Conservation (phyloP, 1,140 invertebrate genomes). For the Melitaea cinxia region DNA sequence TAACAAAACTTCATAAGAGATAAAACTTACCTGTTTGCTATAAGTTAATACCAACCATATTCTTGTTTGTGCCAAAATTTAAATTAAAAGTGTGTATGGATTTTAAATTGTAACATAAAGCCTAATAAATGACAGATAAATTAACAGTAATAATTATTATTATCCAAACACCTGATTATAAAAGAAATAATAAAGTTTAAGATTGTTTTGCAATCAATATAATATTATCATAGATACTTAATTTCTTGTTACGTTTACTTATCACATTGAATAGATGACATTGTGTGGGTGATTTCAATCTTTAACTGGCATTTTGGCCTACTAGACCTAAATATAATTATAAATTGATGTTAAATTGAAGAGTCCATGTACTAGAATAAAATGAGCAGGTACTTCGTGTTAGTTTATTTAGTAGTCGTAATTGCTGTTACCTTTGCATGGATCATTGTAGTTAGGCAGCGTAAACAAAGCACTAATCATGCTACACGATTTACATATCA, state of each 20-base stretch:
- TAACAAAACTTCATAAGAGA: too few relatives aligned
- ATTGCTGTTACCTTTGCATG: constrained; percentile 36
- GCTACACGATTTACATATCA: constrained; percentile 57
- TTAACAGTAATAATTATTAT: background rate
- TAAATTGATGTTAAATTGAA: constrained; percentile 52
- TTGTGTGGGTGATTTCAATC: constrained; percentile 16
- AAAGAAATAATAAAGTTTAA: background rate
- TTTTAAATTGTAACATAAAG: background rate
- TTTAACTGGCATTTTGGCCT: constrained; percentile 52
- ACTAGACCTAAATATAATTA: constrained; percentile 47
- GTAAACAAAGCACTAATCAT: background rate
- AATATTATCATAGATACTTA: too few relatives aligned
- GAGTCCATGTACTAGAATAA: constrained; percentile 59
- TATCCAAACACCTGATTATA: background rate
- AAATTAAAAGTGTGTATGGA: background rate
- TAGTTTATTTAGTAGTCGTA: constrained; percentile 55
- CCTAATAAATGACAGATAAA: background rate
- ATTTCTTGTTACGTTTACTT: background rate
- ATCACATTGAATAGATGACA: constrained; percentile 12
- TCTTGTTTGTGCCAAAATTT: constrained; percentile 9
- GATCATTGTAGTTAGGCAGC: constrained; percentile 31
- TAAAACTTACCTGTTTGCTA: too few relatives aligned
- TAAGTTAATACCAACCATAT: too few relatives aligned
- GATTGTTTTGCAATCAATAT: too few relatives aligned
- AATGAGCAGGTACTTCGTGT: constrained; percentile 64